Percentiles rank a stretch among this genome's conserved stretches.
phyloP scores from a whole-genome alignment of 2,888 invertebrate species.

The Microplitis deprimator region DNA sequence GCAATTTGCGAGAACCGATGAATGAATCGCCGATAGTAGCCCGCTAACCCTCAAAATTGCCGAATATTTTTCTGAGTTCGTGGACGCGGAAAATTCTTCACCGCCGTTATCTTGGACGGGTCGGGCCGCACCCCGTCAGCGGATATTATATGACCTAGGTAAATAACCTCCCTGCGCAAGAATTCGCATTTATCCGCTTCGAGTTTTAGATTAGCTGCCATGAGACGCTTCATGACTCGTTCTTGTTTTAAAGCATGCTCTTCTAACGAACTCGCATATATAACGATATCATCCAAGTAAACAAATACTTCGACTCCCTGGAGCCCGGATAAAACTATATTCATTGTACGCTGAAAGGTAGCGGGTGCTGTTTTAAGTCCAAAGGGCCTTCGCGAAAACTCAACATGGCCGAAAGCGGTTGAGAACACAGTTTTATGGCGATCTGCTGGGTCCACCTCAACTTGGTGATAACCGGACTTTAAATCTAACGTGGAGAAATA shows the following conservation, averaged over 20 bases:
- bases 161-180: constrained; percentile 47
- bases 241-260: constrained; percentile 27
- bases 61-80: constrained; percentile 48
- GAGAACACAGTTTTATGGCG: constrained; percentile 21
- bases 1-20: neutral
- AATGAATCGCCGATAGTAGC: neutral
- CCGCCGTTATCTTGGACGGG: constrained; percentile 47
- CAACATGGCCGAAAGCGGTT: constrained; percentile 7
- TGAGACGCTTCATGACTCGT: constrained; percentile 16
- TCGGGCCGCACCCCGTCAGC: constrained; percentile 52
- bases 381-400: constrained; percentile 21
- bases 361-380: neutral
- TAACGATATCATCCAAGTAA: constrained; percentile 34
- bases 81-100: constrained; percentile 33
- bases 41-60: constrained; percentile 47
- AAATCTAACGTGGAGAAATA: neutral
- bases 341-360: constrained; percentile 2
- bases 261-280: constrained; percentile 23
- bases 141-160: constrained; percentile 55
- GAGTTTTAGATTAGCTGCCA: constrained; percentile 6
- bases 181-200: constrained; percentile 47
- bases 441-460: neutral
- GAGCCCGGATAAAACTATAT: constrained; percentile 18
- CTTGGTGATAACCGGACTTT: neutral
- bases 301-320: constrained; percentile 33